A percentile compares a stretch with the other conserved stretches of the same genome.
phyloP scores from a whole-genome alignment of 2,888 invertebrate genomes.

The Melanophora roralis region DNA sequence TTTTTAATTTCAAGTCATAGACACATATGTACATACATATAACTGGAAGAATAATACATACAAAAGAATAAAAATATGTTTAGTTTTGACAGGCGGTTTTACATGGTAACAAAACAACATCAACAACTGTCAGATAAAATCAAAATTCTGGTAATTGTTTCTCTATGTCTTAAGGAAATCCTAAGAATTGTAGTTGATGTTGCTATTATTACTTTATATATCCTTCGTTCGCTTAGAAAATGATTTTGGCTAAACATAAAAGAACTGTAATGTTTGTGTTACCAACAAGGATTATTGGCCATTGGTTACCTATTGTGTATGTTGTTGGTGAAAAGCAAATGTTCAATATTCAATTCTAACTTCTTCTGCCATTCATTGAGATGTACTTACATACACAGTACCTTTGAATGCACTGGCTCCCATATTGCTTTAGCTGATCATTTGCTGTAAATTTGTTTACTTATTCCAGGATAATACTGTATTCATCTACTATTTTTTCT shows the following conservation, averaged over 20 bases:
- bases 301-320: slow-evolving; percentile 13
- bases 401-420: background rate
- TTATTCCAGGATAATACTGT: slow-evolving; percentile 53
- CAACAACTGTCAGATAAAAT: slow-evolving; percentile 63
- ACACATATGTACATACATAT: too few species aligned
- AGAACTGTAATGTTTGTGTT: slow-evolving; percentile 48
- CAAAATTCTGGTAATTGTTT: slow-evolving; percentile 41
- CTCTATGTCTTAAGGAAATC: slow-evolving; percentile 10
- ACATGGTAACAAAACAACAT: slow-evolving; percentile 59
- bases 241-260: slow-evolving; percentile 29
- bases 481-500: slow-evolving; percentile 13
- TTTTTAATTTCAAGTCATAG: slow-evolving; percentile 60
- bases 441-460: slow-evolving; percentile 52
- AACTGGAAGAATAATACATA: slow-evolving; percentile 9
- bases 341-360: background rate
- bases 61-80: background rate
- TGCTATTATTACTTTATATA: background rate
- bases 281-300: slow-evolving; percentile 54
- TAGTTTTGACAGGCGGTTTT: slow-evolving; percentile 63
- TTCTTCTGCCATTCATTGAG: background rate
- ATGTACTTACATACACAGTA: background rate
- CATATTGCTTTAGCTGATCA: slow-evolving; percentile 28
- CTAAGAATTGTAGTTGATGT: slow-evolving; percentile 4
- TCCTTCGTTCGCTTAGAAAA: slow-evolving; percentile 14
- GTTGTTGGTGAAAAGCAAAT: background rate